Base-by-base conservation (phyloP, 1,140 invertebrate genomes). In the Drosophila quadrilineata region DNA sequence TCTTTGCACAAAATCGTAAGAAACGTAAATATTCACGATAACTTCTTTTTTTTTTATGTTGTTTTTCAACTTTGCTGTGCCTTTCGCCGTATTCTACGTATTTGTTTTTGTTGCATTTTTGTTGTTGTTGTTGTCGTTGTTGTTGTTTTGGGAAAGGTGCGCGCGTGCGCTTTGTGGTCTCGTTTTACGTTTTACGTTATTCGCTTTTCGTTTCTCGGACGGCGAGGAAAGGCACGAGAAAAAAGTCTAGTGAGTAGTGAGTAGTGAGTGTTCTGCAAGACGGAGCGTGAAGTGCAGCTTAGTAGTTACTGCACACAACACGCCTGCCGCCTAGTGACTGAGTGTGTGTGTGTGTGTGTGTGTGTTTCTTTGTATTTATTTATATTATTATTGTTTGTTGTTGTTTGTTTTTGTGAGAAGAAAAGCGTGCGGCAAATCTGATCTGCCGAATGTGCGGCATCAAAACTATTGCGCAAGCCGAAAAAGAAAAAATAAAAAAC, bases 241-340 rank as follows among this genome's bases (percentile, higher is more conserved):
- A 53, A 67, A 62, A 73, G 56, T 38, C 50, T 53, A 73, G 59
- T 59, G n/a, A n/a, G n/a, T n/a, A n/a, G n/a, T n/a, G n/a, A n/a
- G n/a, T n/a, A n/a, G n/a, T n/a, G 52, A 67, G 74, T 84, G 79
- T 84, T 84, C 79, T 84, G 79, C 79, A 85, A 84, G 79, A 79
- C 79, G 75, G 26, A 84, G 79, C 79, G 79, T 84, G 79, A 84
- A 84, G 79, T 79, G 70, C 70, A 82, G 56, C n/a, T n/a, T n/a
- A n/a, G n/a, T n/a, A n/a, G n/a, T n/a, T n/a, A n/a, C n/a, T n/a
- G n/a, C n/a, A n/a, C n/a, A n/a, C n/a, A n/a, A n/a, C 36, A 50
- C 57, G 46, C 45, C n/a, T n/a, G n/a, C n/a, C n/a, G n/a, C n/a
- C n/a, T n/a, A n/a, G n/a, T n/a, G n/a, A n/a, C n/a, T n/a, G n/a